These are phyloP conservation scores for Chrysaora quinquecirrha DNA, from an alignment of 30 jellyfish, hydroid and myxozoan genomes.

Conservation along the genomic window DNA sequence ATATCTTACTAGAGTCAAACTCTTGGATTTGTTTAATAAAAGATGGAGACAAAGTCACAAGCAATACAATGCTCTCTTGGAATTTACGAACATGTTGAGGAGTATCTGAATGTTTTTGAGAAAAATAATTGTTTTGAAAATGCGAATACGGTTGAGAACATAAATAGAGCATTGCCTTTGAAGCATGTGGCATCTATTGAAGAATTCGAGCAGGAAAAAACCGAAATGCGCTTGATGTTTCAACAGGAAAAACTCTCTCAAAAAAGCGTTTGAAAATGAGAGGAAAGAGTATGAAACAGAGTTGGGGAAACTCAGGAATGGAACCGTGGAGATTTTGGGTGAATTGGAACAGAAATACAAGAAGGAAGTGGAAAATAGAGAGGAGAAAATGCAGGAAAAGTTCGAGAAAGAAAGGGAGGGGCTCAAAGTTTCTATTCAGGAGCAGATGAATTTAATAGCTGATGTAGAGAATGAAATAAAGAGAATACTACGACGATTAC, in stretches of 20 bases:
- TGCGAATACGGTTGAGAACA: background rate
- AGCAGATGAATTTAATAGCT: constrained; percentile 65
- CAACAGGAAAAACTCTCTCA: constrained; percentile 63
- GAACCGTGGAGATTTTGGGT: constrained; percentile 32
- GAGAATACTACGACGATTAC: constrained; percentile 42
- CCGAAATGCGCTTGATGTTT: constrained; percentile 51
- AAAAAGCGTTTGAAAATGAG: constrained; percentile 86
- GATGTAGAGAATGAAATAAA: constrained; percentile 64
- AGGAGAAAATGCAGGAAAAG: constrained; percentile 10
- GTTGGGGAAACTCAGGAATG: constrained; percentile 45
- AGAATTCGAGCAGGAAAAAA: constrained; percentile 80
- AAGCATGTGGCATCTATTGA: constrained; percentile 68
- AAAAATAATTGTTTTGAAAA: constrained; percentile 28
- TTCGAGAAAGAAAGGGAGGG: constrained; percentile 36
- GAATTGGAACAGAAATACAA: constrained; percentile 66
- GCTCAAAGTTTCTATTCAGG: constrained; percentile 48
- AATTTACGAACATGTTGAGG: constrained; percentile 16
- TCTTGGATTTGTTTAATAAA: too few species aligned
- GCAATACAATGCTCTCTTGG: constrained; percentile 44
- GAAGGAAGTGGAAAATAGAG: constrained; percentile 39
- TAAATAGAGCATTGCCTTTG: constrained; percentile 53
- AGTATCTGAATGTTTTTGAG: constrained; percentile 28
- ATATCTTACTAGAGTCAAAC: too few species aligned
- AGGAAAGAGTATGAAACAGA: constrained; percentile 72
- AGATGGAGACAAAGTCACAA: constrained; percentile 12